Base-by-base conservation (phyloP, 2,113 vertebrate genomes). In the Amblyopsis rosae region DNA sequence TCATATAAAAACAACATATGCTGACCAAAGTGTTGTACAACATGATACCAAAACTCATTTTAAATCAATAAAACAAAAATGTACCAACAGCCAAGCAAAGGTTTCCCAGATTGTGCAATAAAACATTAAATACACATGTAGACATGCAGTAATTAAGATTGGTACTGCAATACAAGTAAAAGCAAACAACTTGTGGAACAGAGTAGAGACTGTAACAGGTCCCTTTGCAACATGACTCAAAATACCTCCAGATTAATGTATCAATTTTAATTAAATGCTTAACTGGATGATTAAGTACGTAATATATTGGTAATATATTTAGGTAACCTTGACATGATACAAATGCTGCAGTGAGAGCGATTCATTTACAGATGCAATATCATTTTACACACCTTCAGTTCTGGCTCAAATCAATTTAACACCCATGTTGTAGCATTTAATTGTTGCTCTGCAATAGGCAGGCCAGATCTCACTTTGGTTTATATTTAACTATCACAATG, bases 371-470 rank as follows among this genome's bases (percentile, higher is more conserved):
- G 66, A 16, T 15, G 54, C 41, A 68, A 68, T 59, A 59, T 19
- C 15, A 68, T 62, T 48, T 62, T 62, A 17, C 49, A 62, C 33
- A 61, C 58, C 59, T 68, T 45, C 47, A 16, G 55, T 13, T 59
- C 32, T 11, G 45, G 10, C 56, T 62, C 59, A 62, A 19, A 62
- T 49, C 51, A 62, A 70, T 70, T 70, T 55, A 70, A 62, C n/a
- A 62, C 51, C 33, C 12, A 33, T 41, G 32, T 19, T 45, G 17
- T 45, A 11, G 49, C 48, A 70, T 59, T 62, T 59, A 11, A 61
- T 49, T 57, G 1, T 41, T 41, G 35, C 35, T 41, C 35, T 41
- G 35, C 35, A 41, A 41, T 41, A 41, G 35, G 35, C 35, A 13
- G 62, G 45, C 55, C 59, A 55, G 35, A 65, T 57, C 57, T 19